Evolutionary conservation across 2,797 vertebrate species (phyloP).

Genomic region (Typhlichthys eigenmanni): DNA sequence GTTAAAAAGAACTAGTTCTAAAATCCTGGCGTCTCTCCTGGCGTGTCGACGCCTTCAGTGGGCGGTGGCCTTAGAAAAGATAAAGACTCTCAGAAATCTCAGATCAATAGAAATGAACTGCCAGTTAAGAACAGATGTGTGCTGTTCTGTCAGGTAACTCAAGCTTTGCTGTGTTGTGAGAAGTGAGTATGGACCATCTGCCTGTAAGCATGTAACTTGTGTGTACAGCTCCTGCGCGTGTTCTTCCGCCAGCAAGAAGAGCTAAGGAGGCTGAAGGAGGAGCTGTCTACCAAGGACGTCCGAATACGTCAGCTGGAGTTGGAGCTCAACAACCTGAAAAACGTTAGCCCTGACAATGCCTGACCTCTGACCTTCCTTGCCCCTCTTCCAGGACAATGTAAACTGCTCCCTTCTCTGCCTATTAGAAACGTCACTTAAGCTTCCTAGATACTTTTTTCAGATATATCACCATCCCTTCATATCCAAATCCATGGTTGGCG

Average conservation of each 20-base stretch:
- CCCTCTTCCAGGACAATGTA: slow-evolving; percentile 54
- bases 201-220: not conserved
- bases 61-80: no score
- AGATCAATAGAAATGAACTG: no score
- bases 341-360: slow-evolving; percentile 89
- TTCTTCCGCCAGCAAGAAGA: slow-evolving; percentile 98
- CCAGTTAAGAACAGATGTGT: no score
- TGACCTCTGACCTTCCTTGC: slow-evolving; percentile 74
- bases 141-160: not conserved
- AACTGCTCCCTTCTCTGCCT: slow-evolving; percentile 49
- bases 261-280: slow-evolving; percentile 90
- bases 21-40: no score
- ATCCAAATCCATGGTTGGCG: slow-evolving; percentile 34
- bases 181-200: not conserved
- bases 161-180: not conserved
- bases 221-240: slow-evolving; percentile 89
- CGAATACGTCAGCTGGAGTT: slow-evolving; percentile 94
- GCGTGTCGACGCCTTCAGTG: no score
- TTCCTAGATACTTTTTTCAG: slow-evolving; percentile 41
- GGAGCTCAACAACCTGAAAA: slow-evolving; percentile 94
- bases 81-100: no score
- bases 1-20: no score
- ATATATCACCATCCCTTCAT: slow-evolving; percentile 41
- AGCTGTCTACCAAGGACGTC: slow-evolving; percentile 90
- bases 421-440: slow-evolving; percentile 55